Evolutionary conservation across 2,888 invertebrate genomes (phyloP), one percentile per base, ranked within the genome.

Genomic region (Pyrrhosoma nymphula): DNA sequence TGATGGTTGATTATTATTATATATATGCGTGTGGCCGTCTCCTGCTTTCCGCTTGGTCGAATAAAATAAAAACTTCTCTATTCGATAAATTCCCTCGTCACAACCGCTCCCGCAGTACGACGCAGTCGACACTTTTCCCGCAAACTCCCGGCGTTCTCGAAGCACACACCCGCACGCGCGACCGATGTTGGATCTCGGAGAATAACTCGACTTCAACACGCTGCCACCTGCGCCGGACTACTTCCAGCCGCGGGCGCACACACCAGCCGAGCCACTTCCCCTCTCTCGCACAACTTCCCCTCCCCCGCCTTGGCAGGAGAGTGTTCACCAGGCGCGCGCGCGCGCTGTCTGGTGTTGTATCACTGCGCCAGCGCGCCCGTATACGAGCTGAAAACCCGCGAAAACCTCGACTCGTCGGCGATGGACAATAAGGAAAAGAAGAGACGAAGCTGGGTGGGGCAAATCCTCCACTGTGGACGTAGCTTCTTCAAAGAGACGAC

Each of bases 141-240:
- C 47, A 47, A 47, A 47, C 47, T 47, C 47, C 82, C 82, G 82
- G 35, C 82, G 82, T 47, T 47, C 26, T 82, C 82, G 35, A 16
- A 35, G 16, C 20, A 2, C 82, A 26, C 82, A 35, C 30, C 35
- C 82, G 35, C 26, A 14, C 82, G 30, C 82, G 82, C 82, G 82
- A 35, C 35, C 82, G 82, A 23, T 4, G 82, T 82, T 82, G 82
- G 82, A 47, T 82, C 82, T 82, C 82, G 82, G 82, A 35, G 35
- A 35, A 82, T 14, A 82, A 82, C 82, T 35, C 35, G 82, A 35
- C 82, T 82, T 82, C 82, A 82, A 69, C 82, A 82, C 82, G 35
- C 82, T 35, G 82, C 82, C 82, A 82, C 82, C 82, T 82, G 82
- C 82, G 82, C 82, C 35, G 82, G 82, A 82, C 82, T 82, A 82